Conservation (phyloP, 2,888 invertebrate species). For the Fissipunctia ypsillon region DNA sequence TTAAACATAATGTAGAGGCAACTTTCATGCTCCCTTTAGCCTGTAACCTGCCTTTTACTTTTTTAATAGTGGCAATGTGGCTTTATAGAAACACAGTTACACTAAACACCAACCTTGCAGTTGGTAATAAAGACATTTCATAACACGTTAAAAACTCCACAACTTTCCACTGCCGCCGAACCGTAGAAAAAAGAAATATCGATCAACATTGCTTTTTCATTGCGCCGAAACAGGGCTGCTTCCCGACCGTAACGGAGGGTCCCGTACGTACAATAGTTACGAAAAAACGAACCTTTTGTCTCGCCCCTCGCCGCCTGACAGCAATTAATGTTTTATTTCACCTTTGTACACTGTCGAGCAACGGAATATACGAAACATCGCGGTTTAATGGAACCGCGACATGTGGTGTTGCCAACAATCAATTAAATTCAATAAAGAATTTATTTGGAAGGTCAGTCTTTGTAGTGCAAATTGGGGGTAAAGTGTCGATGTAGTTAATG, state of each 20-base stretch:
- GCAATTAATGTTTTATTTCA: slow-evolving; percentile 89
- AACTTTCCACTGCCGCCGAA: slow-evolving; percentile 36
- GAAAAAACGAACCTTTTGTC: slow-evolving; percentile 84
- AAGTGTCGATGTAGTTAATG: slow-evolving; percentile 12
- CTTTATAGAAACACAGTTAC: neutral
- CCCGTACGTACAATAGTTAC: slow-evolving; percentile 84
- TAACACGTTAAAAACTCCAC: slow-evolving; percentile 30
- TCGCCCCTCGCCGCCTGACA: slow-evolving; percentile 82
- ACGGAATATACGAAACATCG: slow-evolving; percentile 69
- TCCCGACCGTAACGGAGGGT: slow-evolving; percentile 84
- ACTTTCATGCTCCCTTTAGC: neutral
- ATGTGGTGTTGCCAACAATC: slow-evolving; percentile 64
- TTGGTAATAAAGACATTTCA: slow-evolving; percentile 9
- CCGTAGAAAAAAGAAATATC: slow-evolving; percentile 65
- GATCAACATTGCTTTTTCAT: slow-evolving; percentile 69
- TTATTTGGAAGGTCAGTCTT: slow-evolving; percentile 55
- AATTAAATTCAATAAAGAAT: slow-evolving; percentile 68
- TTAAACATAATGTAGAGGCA: neutral
- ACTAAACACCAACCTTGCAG: neutral
- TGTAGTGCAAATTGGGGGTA: slow-evolving; percentile 39
- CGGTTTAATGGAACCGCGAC: slow-evolving; percentile 64
- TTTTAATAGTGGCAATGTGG: neutral
- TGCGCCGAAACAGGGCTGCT: slow-evolving; percentile 70
- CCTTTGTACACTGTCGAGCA: slow-evolving; percentile 78
- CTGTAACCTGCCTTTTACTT: slow-evolving; percentile 1